Evolutionary conservation across 2,888 invertebrate genomes (phyloP).

Genomic region (Catonia carolina): DNA sequence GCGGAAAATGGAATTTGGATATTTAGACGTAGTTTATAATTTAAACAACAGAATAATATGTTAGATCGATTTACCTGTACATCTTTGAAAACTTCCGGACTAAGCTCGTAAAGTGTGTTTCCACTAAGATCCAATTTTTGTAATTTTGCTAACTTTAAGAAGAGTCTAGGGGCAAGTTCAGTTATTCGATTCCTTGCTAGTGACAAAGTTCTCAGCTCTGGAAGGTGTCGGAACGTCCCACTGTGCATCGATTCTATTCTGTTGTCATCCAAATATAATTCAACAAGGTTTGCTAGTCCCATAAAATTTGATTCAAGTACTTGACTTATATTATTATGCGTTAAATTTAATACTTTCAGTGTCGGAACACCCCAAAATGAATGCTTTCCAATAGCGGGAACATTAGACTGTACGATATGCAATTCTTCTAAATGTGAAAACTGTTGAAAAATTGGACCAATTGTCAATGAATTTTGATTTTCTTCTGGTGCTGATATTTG

Average conservation of each 20-base stretch:
- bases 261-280: conserved; percentile 67
- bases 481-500: conserved; percentile 40
- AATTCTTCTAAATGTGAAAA: conserved; percentile 57
- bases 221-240: conserved; percentile 66
- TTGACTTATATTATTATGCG: conserved; percentile 62
- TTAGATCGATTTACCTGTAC: too few relatives aligned
- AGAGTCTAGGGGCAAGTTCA: conserved; percentile 42
- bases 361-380: conserved; percentile 71
- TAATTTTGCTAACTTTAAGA: conserved; percentile 65
- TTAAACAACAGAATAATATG: too few relatives aligned
- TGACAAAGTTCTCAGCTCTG: conserved; percentile 59
- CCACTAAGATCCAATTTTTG: conserved; percentile 65
- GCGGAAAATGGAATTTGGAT: too few relatives aligned
- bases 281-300: conserved; percentile 63
- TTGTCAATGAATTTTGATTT: conserved; percentile 39
- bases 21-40: too few relatives aligned
- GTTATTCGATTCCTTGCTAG: conserved; percentile 48
- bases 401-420: conserved; percentile 62
- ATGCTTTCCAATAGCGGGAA: conserved; percentile 70
- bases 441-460: conserved; percentile 42
- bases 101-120: conserved; percentile 65
- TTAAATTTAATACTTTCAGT: conserved; percentile 56
- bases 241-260: conserved; percentile 66
- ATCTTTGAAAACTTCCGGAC: conserved; percentile 73
- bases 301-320: conserved; percentile 62